Conservation (phyloP, 35 echinoderm and acorn worm genomes). For the Nesometra sesokonis region DNA sequence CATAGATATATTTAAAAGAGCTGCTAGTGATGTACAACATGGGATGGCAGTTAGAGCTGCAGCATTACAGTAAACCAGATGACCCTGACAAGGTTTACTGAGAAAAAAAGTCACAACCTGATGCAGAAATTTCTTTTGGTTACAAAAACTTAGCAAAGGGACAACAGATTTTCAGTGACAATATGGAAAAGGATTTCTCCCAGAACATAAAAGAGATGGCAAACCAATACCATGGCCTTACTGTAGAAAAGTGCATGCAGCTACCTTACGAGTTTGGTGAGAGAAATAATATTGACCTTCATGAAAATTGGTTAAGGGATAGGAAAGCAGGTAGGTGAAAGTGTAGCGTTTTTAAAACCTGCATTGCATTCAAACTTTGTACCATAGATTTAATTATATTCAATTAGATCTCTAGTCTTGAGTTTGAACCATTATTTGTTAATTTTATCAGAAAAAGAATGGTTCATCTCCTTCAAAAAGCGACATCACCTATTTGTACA, state of each 20-base stretch:
- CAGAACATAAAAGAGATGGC: slow-evolving; percentile 20
- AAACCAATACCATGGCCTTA: slow-evolving; percentile 22
- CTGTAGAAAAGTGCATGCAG: slow-evolving; percentile 13
- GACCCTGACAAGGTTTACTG: slow-evolving; percentile 17
- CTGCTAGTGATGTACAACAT: too few species aligned
- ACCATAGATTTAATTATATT: too few species aligned
- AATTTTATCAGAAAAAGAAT: too few species aligned
- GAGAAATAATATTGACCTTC: slow-evolving; percentile 10
- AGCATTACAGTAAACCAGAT: too few species aligned
- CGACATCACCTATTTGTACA: too few species aligned
- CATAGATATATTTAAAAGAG: too few species aligned
- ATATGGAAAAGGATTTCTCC: slow-evolving; percentile 6
- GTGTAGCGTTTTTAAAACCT: too few species aligned
- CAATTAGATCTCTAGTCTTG: too few species aligned
- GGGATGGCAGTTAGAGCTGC: too few species aligned
- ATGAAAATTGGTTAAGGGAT: slow-evolving; percentile 12
- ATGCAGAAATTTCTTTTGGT: slow-evolving; percentile 17
- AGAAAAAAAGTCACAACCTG: slow-evolving; percentile 13
- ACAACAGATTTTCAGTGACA: slow-evolving; percentile 16
- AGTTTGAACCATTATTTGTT: too few species aligned
- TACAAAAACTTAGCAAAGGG: slow-evolving; percentile 12
- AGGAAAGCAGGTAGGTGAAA: slow-evolving; percentile 17
- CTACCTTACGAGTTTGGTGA: slow-evolving; percentile 16
- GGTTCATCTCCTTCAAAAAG: too few species aligned
- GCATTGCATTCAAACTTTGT: too few species aligned